A percentile compares a stretch with the other conserved stretches of the same genome.
phyloP scores from a whole-genome alignment of 1,140 invertebrate genomes.

The Tetraneura akinire region DNA sequence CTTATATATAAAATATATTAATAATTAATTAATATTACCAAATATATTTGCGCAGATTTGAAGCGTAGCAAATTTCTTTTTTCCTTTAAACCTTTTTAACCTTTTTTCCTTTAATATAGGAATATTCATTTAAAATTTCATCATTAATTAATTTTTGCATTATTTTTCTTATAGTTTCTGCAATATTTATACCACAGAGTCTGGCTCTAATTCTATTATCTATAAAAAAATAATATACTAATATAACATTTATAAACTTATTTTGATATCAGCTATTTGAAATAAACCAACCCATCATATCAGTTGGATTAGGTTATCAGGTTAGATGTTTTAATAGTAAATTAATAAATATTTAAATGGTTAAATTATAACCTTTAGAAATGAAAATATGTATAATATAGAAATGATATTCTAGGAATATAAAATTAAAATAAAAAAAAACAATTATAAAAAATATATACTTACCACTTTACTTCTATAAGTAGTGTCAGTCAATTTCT shows the following conservation, averaged over 20 bases:
- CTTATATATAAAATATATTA: no score
- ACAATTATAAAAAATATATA: neutral
- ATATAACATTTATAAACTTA: neutral
- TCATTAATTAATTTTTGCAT: neutral
- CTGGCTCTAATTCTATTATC: neutral
- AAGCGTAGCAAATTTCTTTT: neutral
- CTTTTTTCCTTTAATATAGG: no score
- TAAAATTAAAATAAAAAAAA: neutral
- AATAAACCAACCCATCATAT: neutral
- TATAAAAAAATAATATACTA: neutral
- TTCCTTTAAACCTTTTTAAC: neutral
- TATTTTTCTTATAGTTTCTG: neutral
- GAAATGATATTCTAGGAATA: neutral
- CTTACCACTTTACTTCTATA: neutral
- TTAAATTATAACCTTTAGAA: neutral
- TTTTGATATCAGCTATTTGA: neutral
- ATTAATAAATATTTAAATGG: neutral
- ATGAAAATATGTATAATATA: neutral
- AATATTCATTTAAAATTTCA: neutral
- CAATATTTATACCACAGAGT: neutral
- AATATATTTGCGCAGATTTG: neutral
- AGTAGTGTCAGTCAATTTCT: neutral
- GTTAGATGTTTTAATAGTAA: neutral
- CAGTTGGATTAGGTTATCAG: neutral
- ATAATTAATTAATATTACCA: no score